Evolutionary conservation across 2,113 vertebrate genomes (phyloP).

Genomic region (Grus americana): DNA sequence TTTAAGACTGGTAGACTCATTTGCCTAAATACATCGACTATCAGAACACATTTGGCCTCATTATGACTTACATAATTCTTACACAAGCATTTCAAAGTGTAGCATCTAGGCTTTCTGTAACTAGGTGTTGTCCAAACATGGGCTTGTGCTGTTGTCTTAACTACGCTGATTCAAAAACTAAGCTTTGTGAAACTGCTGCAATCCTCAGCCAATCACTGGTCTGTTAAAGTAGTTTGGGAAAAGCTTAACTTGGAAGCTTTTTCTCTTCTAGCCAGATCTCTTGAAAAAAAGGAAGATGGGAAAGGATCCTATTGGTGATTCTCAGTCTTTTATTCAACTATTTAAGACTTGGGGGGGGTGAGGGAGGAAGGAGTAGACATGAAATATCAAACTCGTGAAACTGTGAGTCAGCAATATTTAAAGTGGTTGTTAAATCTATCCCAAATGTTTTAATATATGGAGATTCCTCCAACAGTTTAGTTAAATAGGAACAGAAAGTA

Average conservation of each 20-base stretch:
- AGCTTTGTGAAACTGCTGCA: neutral
- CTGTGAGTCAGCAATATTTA: neutral
- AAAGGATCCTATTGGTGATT: neutral
- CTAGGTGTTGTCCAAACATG: slow-evolving; percentile 10
- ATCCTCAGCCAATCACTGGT: neutral
- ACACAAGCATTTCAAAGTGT: neutral
- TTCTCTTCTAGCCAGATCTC: neutral
- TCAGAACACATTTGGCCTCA: neutral
- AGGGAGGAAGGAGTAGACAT: neutral
- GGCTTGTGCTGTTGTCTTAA: slow-evolving; percentile 3
- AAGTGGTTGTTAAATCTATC: neutral
- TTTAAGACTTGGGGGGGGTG: neutral
- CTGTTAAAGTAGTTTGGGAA: neutral
- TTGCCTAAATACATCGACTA: neutral
- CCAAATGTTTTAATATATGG: neutral
- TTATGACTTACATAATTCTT: neutral
- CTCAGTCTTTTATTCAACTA: neutral
- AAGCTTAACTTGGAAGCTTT: neutral
- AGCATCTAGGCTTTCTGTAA: slow-evolving; percentile 10
- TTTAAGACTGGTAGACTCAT: neutral
- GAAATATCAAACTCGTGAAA: neutral
- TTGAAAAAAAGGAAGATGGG: neutral
- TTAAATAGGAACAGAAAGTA: neutral
- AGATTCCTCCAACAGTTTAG: neutral
- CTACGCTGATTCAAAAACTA: neutral